These are phyloP conservation scores for Cricetomys ansorgei DNA, from an alignment of 2,113 vertebrate genomes.

Conservation along the genomic window DNA sequence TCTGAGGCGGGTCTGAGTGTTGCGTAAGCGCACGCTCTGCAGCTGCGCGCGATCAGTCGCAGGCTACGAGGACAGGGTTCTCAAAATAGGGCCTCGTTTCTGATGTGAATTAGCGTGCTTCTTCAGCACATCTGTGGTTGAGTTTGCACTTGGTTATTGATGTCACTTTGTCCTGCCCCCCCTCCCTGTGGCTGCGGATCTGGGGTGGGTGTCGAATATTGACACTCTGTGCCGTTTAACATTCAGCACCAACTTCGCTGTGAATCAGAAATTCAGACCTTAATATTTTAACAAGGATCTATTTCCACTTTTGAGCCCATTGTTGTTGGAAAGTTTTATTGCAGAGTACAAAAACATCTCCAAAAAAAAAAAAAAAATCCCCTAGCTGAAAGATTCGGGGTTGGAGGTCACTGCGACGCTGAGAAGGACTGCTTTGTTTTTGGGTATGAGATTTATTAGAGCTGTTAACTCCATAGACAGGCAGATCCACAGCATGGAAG, in stretches of 20 bases:
- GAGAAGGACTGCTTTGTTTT: background rate
- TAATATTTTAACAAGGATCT: background rate
- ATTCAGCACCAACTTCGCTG: background rate
- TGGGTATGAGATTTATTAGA: background rate
- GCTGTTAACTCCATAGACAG: background rate
- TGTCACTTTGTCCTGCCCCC: background rate
- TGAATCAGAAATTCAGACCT: background rate
- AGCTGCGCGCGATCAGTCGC: background rate
- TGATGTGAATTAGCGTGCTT: background rate
- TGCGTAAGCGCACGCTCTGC: background rate
- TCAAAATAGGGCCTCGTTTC: slow-evolving; percentile 39
- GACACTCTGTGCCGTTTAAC: background rate
- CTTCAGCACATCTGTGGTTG: slow-evolving; percentile 14
- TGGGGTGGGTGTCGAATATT: background rate
- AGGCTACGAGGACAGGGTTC: background rate
- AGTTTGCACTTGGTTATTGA: background rate
- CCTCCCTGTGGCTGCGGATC: background rate
- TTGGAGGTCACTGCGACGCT: background rate
- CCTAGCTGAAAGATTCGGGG: background rate
- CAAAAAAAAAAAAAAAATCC: background rate
- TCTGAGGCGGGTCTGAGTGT: background rate
- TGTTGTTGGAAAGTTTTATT: background rate
- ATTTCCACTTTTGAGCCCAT: background rate
- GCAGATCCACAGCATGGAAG: background rate
- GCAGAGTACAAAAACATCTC: background rate